These are phyloP conservation scores for Dolichopus griseipennis DNA, from an alignment of 2,888 invertebrate species.

Conservation along the genomic window DNA sequence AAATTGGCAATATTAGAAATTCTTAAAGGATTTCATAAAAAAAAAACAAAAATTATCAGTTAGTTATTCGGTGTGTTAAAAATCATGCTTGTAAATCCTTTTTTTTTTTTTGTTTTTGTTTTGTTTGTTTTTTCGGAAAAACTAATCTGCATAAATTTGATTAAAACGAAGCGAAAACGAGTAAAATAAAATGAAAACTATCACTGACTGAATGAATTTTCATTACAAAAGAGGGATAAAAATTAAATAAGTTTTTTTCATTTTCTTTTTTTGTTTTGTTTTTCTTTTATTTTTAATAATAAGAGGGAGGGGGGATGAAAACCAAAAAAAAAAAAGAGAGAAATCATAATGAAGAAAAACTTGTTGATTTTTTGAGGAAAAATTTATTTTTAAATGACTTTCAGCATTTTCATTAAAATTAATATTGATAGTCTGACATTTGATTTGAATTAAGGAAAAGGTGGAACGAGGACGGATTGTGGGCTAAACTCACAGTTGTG, in stretches of 20 bases:
- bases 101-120: too few relatives aligned
- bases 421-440: too few relatives aligned
- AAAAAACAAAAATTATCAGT: background rate
- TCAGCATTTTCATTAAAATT: too few relatives aligned
- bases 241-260: background rate
- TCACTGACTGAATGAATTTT: background rate
- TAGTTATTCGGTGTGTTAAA: background rate
- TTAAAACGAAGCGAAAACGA: background rate
- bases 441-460: too few relatives aligned
- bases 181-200: background rate
- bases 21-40: too few relatives aligned
- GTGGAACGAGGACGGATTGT: too few relatives aligned
- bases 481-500: too few relatives aligned
- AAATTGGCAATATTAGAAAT: too few relatives aligned
- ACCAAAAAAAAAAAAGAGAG: background rate
- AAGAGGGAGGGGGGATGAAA: background rate
- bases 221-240: background rate
- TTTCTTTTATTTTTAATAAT: too few relatives aligned
- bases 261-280: too few relatives aligned
- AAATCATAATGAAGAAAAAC: background rate
- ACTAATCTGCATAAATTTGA: conserved; percentile 6
- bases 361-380: background rate
- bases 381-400: too few relatives aligned
- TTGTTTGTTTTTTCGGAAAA: background rate
- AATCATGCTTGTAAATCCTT: background rate